Conservation (phyloP, 2,113 vertebrate genomes). For the Acrocephalus kingi region DNA sequence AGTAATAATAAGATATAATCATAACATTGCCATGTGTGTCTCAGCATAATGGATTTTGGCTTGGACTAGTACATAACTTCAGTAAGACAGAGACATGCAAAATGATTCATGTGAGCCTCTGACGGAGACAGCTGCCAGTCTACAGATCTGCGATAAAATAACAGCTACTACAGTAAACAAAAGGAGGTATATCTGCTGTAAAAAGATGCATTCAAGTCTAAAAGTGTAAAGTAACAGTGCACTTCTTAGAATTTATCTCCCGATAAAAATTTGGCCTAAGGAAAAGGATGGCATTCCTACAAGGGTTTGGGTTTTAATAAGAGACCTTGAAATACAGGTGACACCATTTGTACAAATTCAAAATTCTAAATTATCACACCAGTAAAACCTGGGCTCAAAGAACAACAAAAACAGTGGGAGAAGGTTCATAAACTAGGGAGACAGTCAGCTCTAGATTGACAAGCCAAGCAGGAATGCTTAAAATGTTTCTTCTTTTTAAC, state of each 20-base stretch:
- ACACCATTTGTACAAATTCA: neutral
- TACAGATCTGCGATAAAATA: neutral
- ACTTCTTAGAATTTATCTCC: neutral
- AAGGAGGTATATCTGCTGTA: neutral
- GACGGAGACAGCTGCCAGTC: neutral
- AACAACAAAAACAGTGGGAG: neutral
- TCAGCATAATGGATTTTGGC: neutral
- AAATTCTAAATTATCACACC: neutral
- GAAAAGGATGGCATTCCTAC: neutral
- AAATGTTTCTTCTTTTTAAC: neutral
- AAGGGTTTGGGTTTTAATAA: slow-evolving; percentile 2
- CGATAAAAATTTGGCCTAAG: neutral
- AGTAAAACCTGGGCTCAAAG: neutral
- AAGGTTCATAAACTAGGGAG: neutral
- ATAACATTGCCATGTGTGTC: neutral
- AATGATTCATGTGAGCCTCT: neutral
- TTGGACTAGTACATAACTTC: neutral
- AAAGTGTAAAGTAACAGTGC: neutral
- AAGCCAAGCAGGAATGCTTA: neutral
- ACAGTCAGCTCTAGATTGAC: neutral
- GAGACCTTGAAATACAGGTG: neutral
- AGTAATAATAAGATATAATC: neutral
- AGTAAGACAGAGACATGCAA: neutral
- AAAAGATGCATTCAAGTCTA: neutral
- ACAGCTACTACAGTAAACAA: neutral